These are phyloP conservation scores for Macrobrachium rosenbergii DNA, from an alignment of 1,140 invertebrate genomes.

Conservation along the genomic window DNA sequence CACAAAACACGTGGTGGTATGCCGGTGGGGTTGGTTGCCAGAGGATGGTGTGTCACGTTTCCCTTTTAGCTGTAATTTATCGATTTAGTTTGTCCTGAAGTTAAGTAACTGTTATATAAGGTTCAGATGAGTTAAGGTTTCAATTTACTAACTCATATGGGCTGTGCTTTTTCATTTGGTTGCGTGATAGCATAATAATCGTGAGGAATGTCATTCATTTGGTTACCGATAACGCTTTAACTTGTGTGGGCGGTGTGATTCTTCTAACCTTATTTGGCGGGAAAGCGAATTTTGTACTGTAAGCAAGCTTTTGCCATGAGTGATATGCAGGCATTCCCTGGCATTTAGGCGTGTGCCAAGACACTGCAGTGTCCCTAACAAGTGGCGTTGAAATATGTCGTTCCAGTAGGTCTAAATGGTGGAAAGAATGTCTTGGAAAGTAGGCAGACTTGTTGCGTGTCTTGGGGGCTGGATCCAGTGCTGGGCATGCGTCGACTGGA, in stretches of 20 bases:
- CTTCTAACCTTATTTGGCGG: conserved; percentile 55
- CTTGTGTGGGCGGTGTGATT: conserved; percentile 59
- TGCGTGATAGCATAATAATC: background rate
- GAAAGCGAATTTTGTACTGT: conserved; percentile 35
- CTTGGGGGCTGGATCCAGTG: background rate
- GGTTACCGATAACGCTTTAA: background rate
- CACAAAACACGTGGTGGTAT: conserved; percentile 62
- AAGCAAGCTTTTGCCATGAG: background rate
- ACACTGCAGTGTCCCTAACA: background rate
- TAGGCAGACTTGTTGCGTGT: conserved; percentile 55
- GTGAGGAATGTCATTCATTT: conserved; percentile 36
- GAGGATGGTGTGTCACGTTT: background rate
- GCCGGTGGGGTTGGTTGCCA: conserved; percentile 44
- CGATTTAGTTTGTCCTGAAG: background rate
- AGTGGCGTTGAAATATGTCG: background rate
- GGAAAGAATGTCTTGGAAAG: background rate
- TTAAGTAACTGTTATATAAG: background rate
- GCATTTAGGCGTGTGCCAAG: background rate
- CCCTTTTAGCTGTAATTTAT: too few relatives aligned
- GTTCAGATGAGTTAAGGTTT: too few relatives aligned
- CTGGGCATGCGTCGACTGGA: conserved; percentile 8
- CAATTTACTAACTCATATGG: too few relatives aligned
- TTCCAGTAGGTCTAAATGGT: background rate
- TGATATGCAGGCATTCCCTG: background rate
- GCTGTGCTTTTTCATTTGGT: background rate